Base-by-base conservation (phyloP, 1,140 invertebrate genomes). In the Protaetia brevitarsis region DNA sequence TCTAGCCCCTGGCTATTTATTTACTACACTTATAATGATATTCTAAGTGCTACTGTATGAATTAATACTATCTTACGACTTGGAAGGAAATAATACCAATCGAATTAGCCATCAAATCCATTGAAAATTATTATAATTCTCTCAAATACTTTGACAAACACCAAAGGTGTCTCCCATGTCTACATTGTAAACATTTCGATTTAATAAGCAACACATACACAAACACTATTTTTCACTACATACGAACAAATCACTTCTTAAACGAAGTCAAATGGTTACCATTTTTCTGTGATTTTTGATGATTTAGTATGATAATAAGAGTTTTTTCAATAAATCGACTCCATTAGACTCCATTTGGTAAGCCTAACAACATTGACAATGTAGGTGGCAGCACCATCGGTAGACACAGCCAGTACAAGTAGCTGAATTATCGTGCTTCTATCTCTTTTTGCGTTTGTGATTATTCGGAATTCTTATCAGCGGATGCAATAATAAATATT, bases 361-460 rank as follows among this genome's bases (percentile, higher is more conserved):
- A 79, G 76, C 77, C 78, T 76, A 85, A 85, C 85, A 86, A 86
- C 83, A 87, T 86, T 87, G 85, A 86, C 85, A 87, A 84, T 83
- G 81, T 80, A 86, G 86, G 81, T 84, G 84, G 85, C 85, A 80
- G 77, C 80, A 82, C 78, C 63, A 27, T 66, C 68, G 66, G 68
- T 69, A 69, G 71, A 72, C 72, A 37, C 30, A 59, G 57, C 57
- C n/a, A 59, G 57, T n/a, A 59, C 26, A 59, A 59, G 57, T 59
- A 59, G 26, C 51, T 56, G 57, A 59, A 59, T 59, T 59, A 59
- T 59, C 30, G 29, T 28, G 62, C 37, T 10, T 66, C 58, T 58
- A 19, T 66, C 65, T 66, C 56, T 61, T 27, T 66, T 34, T 29
- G n/a, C 11, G 23, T 34, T 41, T 27, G 36, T 57, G 6, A 57